phyloP scores from a whole-genome alignment of 2,888 invertebrate species.

The Xylota segnis region DNA sequence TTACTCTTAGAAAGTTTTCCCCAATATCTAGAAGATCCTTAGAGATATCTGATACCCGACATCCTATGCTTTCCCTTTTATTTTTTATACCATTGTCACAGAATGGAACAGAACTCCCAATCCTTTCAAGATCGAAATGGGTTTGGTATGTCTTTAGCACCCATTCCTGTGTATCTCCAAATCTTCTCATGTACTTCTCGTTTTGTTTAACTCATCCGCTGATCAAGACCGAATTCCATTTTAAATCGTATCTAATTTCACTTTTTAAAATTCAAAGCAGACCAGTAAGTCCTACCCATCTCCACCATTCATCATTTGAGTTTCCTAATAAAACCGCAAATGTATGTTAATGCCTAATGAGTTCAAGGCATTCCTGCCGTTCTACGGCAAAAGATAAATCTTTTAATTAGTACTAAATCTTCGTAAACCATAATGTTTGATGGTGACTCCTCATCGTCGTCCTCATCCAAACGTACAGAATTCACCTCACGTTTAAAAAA shows the following conservation, averaged over 20 bases:
- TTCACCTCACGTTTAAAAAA: constrained; percentile 52
- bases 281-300: background rate
- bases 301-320: constrained; percentile 26
- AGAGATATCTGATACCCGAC: no score
- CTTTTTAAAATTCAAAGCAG: background rate
- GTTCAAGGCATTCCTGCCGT: constrained; percentile 30
- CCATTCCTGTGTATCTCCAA: no score
- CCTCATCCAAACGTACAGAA: background rate
- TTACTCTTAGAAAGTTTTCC: no score
- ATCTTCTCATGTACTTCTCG: no score
- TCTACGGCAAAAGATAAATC: constrained; percentile 40
- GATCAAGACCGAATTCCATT: no score
- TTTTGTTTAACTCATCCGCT: no score
- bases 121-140: no score
- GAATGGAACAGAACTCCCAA: no score
- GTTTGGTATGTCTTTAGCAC: no score
- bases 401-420: constrained; percentile 65
- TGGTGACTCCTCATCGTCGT: constrained; percentile 12
- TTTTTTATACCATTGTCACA: no score
- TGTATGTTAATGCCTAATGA: constrained; percentile 26
- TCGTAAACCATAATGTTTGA: constrained; percentile 37
- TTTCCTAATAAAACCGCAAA: constrained; percentile 45
- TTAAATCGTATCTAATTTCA: background rate
- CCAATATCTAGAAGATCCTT: no score
- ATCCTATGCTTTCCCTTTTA: no score